These are phyloP conservation scores for Drosophila paramelanica DNA, from an alignment of 2,888 invertebrate genomes.

Conservation along the genomic window DNA sequence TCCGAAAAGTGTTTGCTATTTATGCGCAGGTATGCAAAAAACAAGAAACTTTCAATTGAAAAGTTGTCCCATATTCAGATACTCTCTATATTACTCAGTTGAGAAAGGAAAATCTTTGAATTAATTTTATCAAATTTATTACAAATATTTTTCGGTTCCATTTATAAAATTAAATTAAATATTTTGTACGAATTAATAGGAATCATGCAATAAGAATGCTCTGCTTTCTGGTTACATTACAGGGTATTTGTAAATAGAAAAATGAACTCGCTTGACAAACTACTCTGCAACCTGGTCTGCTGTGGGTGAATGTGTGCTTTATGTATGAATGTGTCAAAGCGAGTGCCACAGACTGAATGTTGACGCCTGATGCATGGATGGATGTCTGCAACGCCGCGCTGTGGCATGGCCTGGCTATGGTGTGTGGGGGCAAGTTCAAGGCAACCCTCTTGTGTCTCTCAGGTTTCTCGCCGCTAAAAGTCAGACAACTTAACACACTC, in stretches of 20 bases:
- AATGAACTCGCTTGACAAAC: constrained; percentile 64
- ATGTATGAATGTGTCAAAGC: constrained; percentile 70
- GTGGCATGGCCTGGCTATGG: constrained; percentile 13
- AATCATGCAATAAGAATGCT: too few species aligned
- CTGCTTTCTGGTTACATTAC: not conserved
- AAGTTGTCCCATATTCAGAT: constrained; percentile 2
- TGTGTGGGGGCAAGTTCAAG: constrained; percentile 51
- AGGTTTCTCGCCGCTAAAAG: constrained; percentile 41
- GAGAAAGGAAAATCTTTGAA: too few species aligned
- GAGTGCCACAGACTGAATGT: constrained; percentile 65
- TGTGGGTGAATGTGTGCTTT: constrained; percentile 47
- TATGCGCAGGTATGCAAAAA: constrained; percentile 65
- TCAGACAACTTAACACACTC: constrained; percentile 65
- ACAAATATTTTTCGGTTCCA: too few species aligned
- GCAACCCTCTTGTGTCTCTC: constrained; percentile 50
- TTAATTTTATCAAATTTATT: too few species aligned
- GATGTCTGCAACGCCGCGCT: constrained; percentile 25
- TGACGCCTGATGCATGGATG: constrained; percentile 60
- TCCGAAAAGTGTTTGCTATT: constrained; percentile 75
- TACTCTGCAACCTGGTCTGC: constrained; percentile 39
- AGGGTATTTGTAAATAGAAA: constrained; percentile 42
- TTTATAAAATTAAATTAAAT: too few species aligned
- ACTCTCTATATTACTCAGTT: not conserved
- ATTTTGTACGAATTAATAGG: too few species aligned
- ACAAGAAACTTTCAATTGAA: not conserved